Evolutionary conservation across 2,113 vertebrate genomes (phyloP), one percentile per base, ranked within the genome.

Genomic region (Etheostoma spectabile): DNA sequence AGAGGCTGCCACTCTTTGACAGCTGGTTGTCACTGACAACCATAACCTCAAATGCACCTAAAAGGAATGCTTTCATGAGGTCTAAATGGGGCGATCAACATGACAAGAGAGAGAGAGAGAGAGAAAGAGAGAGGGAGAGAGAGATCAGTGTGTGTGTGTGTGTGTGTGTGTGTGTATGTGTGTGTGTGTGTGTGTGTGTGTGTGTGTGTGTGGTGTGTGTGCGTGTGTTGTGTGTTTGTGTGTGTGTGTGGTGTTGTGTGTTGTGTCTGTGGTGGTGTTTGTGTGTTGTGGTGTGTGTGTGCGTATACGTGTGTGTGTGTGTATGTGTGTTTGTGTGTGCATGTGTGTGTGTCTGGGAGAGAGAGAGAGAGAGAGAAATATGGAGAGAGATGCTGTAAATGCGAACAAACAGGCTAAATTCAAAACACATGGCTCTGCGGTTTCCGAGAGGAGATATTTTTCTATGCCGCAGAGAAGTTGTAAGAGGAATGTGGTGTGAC

Each of bases 11-110:
- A 75, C 83, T 88, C 86, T 89, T 86, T 67, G 93, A 94, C 93
- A 94, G 87, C 89, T 79, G 86, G 93, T 94, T 92, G 94, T 94
- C 94, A 94, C 46, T 91, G 92, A 92, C 93, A 92, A 94, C 92
- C 92, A 73, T 92, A 93, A 92, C 93, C 92, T 93, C 90, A 91
- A 85, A 93, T 91, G 92, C 91, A 91, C 91, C 86, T 92, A 85
- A 91, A 92, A 89, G 91, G 92, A 91, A 91, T 85, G 89, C 89
- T 94, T 94, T 94, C 87, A 90, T 91, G 78, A 84, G 89, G 80
- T 87, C 91, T 90, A 92, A 94, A 93, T 80, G 80, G 85, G 76
- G 79, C 91, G 82, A 91, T 93, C 88, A 90, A 86, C 86, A 80
- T 62, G 90, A 85, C 45, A 77, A 77, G 86, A 74, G 83, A 38